phyloP scores from a whole-genome alignment of 2,797 vertebrate species.

The Paramormyrops hopkinsi region DNA sequence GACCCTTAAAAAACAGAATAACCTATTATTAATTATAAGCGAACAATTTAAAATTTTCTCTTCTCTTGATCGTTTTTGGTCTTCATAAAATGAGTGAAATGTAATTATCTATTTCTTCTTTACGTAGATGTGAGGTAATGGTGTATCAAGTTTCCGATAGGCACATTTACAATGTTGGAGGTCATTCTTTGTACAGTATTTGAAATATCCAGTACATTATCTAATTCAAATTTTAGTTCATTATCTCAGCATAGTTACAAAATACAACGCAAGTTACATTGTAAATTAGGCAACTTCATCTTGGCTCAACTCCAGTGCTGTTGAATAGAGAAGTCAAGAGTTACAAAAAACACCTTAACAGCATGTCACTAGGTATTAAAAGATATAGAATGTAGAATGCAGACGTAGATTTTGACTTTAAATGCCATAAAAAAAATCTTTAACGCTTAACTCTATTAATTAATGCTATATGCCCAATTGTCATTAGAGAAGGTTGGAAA shows the following conservation, averaged over 20 bases:
- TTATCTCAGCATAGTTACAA: not conserved
- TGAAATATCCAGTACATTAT: not conserved
- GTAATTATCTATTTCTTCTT: not conserved
- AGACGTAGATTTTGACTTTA: not conserved
- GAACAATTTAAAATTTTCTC: not conserved
- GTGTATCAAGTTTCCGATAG: not conserved
- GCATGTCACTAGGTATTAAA: not conserved
- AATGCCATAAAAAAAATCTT: not conserved
- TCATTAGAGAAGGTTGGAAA: not conserved
- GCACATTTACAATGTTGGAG: not conserved
- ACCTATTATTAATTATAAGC: not conserved
- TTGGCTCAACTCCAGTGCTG: not conserved
- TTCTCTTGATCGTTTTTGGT: not conserved
- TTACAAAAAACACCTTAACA: not conserved
- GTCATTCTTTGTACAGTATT: not conserved
- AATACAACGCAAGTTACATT: not conserved
- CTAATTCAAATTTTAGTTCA: not conserved
- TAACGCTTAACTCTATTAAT: not conserved
- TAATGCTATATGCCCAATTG: not conserved
- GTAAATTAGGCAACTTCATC: not conserved
- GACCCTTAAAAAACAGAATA: not conserved
- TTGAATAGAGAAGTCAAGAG: conserved; percentile 11
- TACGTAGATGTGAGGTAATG: not conserved
- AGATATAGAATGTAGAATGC: not conserved
- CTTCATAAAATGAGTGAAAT: not conserved